Conservation (phyloP, 2,113 vertebrate species). For the Gulo gulo region DNA sequence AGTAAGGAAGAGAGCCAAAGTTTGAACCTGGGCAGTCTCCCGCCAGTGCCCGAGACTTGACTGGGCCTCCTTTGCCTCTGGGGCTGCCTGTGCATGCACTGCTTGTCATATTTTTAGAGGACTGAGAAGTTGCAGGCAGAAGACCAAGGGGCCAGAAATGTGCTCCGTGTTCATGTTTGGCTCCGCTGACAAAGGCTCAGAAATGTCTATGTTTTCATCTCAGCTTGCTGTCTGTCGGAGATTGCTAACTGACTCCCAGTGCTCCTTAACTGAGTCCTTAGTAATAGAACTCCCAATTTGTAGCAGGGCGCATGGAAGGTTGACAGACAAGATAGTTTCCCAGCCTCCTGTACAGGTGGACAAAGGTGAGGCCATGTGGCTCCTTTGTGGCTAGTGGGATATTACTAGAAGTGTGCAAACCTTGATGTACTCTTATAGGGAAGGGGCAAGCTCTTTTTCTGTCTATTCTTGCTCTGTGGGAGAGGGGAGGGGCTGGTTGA, state of each 20-base stretch:
- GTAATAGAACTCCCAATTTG: not conserved
- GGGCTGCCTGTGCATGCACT: not conserved
- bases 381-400: not conserved
- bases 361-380: not conserved
- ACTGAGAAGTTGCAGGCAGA: not conserved
- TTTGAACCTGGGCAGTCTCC: not conserved
- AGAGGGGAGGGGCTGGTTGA: not conserved
- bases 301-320: not conserved
- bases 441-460: not conserved
- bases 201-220: not conserved
- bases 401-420: not conserved
- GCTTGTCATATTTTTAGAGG: not conserved
- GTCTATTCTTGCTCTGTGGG: not conserved
- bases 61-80: fast-evolving
- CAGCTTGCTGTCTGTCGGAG: not conserved
- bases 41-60: not conserved
- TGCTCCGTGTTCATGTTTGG: not conserved
- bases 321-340: not conserved
- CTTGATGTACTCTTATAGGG: not conserved
- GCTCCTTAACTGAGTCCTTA: not conserved
- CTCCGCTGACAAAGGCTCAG: not conserved
- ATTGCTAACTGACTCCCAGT: not conserved
- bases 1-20: not conserved
- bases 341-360: not conserved
- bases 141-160: not conserved